phyloP scores from a whole-genome alignment of 2,797 vertebrate species.

The Anguilla megastoma region DNA sequence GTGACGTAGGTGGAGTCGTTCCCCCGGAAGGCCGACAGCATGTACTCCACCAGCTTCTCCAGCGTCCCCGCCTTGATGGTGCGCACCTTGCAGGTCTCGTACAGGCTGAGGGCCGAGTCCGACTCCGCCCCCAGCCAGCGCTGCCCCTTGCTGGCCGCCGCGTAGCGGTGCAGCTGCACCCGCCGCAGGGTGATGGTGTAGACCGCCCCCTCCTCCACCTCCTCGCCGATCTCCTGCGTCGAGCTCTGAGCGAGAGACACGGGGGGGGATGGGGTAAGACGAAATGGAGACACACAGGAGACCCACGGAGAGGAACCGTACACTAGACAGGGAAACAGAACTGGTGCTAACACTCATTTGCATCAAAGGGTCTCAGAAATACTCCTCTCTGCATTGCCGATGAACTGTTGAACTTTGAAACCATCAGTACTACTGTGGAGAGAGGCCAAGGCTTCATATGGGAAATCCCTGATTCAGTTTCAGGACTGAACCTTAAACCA shows the following conservation, averaged over 20 bases:
- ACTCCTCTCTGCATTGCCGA: no score
- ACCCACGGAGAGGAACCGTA: no score
- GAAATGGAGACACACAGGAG: neutral
- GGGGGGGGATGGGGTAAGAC: neutral
- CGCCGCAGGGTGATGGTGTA: slow-evolving; percentile 93
- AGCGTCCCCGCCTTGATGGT: slow-evolving; percentile 96
- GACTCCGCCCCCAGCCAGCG: slow-evolving; percentile 95
- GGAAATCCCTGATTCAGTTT: no score
- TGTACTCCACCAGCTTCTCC: slow-evolving; percentile 96
- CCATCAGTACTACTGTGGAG: no score
- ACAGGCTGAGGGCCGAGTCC: slow-evolving; percentile 87
- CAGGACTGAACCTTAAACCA: no score
- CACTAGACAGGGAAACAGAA: no score
- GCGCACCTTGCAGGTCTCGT: slow-evolving; percentile 94
- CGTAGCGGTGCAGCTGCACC: slow-evolving; percentile 87
- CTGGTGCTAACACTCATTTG: neutral
- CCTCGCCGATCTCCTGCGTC: slow-evolving; percentile 98
- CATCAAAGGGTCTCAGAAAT: neutral
- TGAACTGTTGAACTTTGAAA: no score
- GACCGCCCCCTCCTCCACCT: slow-evolving; percentile 91
- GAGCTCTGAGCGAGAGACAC: slow-evolving; percentile 78
- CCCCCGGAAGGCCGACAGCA: slow-evolving; percentile 92
- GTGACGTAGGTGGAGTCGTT: slow-evolving; percentile 98
- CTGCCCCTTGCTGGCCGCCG: slow-evolving; percentile 91
- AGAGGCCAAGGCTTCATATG: no score